Base-by-base conservation (phyloP, 2,888 invertebrate species). In the Drosophila mimetica region DNA sequence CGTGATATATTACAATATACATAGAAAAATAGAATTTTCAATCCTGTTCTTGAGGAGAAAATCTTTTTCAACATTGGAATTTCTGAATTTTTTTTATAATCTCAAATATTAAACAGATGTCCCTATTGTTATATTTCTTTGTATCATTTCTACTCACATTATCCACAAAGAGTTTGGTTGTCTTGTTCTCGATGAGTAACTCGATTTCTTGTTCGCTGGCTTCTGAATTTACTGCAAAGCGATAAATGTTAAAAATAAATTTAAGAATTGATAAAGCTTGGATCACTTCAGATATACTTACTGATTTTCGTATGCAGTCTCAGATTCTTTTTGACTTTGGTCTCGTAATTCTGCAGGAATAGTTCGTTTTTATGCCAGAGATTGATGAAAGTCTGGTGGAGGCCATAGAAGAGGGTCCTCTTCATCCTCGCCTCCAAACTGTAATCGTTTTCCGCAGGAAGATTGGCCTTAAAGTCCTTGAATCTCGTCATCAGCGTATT, bases 201-300 rank as follows among this genome's bases (percentile, higher is more conserved):
- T 92, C 92, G 36, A 92, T 90, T 77, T 92, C 92, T 67, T 92
- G 91, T 64, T 92, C 92, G 28, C 89, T 92, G 53, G 91, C 88
- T 60, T 91, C 90, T 65, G 88, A 86, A 66, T 91, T 91, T 58
- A 92, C 92, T 39, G 5, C 18, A 39, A 39, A 14, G 9, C 6
- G 9, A 30, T 36, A 16, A 8, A 14, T 9, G 2, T 16, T 16
- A 11, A 2, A 8, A 16, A 36, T 8, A 14, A 36, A 36, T 14
- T 3, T 14, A 36, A 8, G 1, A n/a, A n/a, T 34, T n/a, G 34
- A 2, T 6, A 34, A n/a, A 7, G 6, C 1, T 34, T 6, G 5
- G 2, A n/a, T n/a, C 34, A 34, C 5, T 25, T 25, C 7, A 25
- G 25, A 25, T 25, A 25, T 4, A 25, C 90, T 88, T 71, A 92